Conservation (phyloP, 2,888 invertebrate species). For the Cylloceria caligata region DNA sequence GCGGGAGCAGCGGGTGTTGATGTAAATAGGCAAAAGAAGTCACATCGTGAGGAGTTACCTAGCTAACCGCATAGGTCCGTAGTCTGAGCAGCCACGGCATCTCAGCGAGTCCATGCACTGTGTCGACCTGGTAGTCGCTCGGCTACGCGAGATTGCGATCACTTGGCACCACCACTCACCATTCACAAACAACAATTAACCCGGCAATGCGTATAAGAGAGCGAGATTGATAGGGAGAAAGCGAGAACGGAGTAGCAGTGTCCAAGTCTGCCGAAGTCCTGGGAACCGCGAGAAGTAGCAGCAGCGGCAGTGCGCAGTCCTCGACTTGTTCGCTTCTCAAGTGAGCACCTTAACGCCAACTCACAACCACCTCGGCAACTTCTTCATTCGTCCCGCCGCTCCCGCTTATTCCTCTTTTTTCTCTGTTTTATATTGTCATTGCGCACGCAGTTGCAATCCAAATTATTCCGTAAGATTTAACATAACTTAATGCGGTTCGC, state of each 20-base stretch:
- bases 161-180: constrained; percentile 75
- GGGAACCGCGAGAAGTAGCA: constrained; percentile 4
- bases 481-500: background rate
- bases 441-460: background rate
- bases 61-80: constrained; percentile 83
- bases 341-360: constrained; percentile 56
- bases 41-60: constrained; percentile 76
- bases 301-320: constrained; percentile 22
- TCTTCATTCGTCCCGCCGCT: constrained; percentile 15
- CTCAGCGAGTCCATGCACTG: constrained; percentile 81
- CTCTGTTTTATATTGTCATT: background rate
- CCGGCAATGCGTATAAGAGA: constrained; percentile 34
- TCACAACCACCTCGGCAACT: constrained; percentile 44
- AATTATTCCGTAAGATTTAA: background rate
- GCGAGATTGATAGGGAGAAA: constrained; percentile 23
- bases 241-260: constrained; percentile 3
- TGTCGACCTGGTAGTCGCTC: constrained; percentile 69
- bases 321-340: constrained; percentile 36
- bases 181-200: constrained; percentile 72
- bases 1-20: background rate
- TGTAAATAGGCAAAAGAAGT: background rate
- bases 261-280: constrained; percentile 2
- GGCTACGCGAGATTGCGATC: constrained; percentile 73
- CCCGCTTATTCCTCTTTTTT: background rate
- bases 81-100: constrained; percentile 82